Percentiles rank a stretch among this genome's conserved stretches.
Evolutionary conservation across 2,113 vertebrate species (phyloP).

Genomic region (Crotalus horridus): DNA sequence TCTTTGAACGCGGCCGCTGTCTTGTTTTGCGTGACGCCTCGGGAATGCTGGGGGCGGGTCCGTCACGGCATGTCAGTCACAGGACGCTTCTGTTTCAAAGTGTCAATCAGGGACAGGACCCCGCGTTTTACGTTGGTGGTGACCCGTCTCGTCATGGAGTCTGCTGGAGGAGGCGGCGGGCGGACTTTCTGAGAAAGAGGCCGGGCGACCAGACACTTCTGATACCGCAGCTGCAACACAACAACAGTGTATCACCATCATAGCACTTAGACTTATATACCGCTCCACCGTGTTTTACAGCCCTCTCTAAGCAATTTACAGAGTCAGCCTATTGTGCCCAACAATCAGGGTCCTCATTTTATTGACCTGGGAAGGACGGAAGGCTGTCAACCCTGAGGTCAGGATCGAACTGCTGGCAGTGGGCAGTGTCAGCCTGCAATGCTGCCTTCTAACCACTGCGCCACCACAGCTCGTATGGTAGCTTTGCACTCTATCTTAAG

Average conservation of each 20-base stretch:
- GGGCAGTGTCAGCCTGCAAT: too few relatives aligned
- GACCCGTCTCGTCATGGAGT: conserved; percentile 90
- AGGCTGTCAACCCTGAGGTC: too few relatives aligned
- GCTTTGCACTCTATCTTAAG: neutral
- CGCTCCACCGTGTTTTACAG: too few relatives aligned
- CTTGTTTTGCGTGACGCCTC: conserved; percentile 24
- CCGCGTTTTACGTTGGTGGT: conserved; percentile 93
- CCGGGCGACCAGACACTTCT: conserved; percentile 96
- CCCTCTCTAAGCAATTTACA: too few relatives aligned
- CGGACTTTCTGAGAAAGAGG: conserved; percentile 86
- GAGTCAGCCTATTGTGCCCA: too few relatives aligned
- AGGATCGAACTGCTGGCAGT: too few relatives aligned
- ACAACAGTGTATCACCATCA: conserved; percentile 6
- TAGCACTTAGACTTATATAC: too few relatives aligned
- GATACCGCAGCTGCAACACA: conserved; percentile 86
- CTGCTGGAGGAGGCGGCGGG: conserved; percentile 80
- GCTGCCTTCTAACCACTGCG: too few relatives aligned
- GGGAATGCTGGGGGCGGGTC: neutral
- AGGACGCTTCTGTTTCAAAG: conserved; percentile 96
- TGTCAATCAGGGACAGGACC: conserved; percentile 97
- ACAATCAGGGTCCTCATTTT: too few relatives aligned
- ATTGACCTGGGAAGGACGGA: too few relatives aligned
- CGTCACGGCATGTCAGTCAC: conserved; percentile 84
- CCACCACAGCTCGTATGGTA: too few relatives aligned
- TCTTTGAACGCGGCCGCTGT: conserved; percentile 44